phyloP scores from a whole-genome alignment of 2,888 invertebrate genomes.

The Nemurella pictetii region DNA sequence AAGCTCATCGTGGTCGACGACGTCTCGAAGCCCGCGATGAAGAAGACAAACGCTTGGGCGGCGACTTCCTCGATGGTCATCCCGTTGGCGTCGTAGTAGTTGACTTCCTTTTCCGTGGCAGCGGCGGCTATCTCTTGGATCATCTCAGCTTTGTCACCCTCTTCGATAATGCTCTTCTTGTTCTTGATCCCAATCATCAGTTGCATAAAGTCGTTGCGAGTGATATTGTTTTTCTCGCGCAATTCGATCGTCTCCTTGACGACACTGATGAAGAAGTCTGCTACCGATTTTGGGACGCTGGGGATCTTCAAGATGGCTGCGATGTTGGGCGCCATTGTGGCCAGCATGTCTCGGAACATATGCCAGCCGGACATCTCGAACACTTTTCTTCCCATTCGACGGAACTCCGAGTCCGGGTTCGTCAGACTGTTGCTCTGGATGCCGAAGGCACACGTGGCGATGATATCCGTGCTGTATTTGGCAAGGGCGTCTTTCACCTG shows the following conservation, averaged over 20 bases:
- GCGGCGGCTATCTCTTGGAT: conserved; percentile 34
- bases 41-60: conserved; percentile 42
- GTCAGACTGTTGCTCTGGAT: conserved; percentile 47
- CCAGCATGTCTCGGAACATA: conserved; percentile 47
- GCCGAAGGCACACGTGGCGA: conserved; percentile 56
- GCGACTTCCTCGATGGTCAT: conserved; percentile 31
- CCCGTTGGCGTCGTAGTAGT: conserved; percentile 46
- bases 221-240: conserved; percentile 54
- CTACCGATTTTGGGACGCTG: conserved; percentile 48
- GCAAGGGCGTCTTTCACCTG: conserved; percentile 44
- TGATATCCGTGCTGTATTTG: conserved; percentile 53
- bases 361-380: conserved; percentile 43
- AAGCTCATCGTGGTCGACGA: conserved; percentile 64
- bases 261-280: conserved; percentile 42
- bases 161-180: conserved; percentile 49
- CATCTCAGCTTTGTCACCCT: conserved; percentile 41
- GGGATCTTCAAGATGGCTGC: conserved; percentile 49
- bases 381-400: conserved; percentile 45
- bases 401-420: conserved; percentile 40
- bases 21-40: conserved; percentile 63
- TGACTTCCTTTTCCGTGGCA: conserved; percentile 43
- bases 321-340: conserved; percentile 39
- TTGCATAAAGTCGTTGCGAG: conserved; percentile 61
- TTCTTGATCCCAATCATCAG: conserved; percentile 58
- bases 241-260: conserved; percentile 56